Evolutionary conservation across 2,113 vertebrate species (phyloP).

Genomic region (Oryzias melastigma): DNA sequence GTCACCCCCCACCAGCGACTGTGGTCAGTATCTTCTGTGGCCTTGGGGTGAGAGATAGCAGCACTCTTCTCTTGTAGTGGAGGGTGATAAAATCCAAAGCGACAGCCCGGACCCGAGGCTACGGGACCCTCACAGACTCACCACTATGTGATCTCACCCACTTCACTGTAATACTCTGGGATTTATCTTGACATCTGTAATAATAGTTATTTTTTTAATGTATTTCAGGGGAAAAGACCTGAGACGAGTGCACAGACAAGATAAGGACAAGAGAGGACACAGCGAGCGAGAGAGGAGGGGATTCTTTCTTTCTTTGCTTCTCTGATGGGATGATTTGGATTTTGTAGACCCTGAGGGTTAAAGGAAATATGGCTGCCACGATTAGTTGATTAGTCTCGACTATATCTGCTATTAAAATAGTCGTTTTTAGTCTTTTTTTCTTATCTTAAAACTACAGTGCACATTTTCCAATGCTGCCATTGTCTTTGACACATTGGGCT

Average conservation of each 20-base stretch:
- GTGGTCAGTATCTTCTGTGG: slow-evolving; percentile 57
- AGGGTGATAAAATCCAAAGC: slow-evolving; percentile 64
- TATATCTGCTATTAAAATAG: no score
- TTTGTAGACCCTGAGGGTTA: slow-evolving; percentile 25
- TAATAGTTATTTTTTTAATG: slow-evolving; percentile 50
- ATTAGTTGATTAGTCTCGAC: no score
- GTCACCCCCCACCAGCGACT: slow-evolving; percentile 24
- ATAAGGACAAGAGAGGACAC: slow-evolving; percentile 69
- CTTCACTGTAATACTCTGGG: slow-evolving; percentile 41
- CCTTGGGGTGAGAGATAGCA: slow-evolving; percentile 60
- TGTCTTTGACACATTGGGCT: no score
- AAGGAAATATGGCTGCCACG: slow-evolving; percentile 26
- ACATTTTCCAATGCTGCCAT: no score
- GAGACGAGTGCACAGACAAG: slow-evolving; percentile 54
- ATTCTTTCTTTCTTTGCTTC: slow-evolving; percentile 62
- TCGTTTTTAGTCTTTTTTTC: no score
- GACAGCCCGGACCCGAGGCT: slow-evolving; percentile 47
- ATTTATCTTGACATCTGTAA: slow-evolving; percentile 60
- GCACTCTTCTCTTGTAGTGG: slow-evolving; percentile 47
- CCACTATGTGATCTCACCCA: slow-evolving; percentile 45
- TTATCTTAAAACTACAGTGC: no score
- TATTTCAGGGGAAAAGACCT: slow-evolving; percentile 23
- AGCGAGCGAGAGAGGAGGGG: slow-evolving; percentile 53
- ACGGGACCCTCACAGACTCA: slow-evolving; percentile 38
- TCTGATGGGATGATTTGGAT: slow-evolving; percentile 57